Base-by-base conservation (phyloP, 2,797 vertebrate genomes). In the Sphenodon punctatus region DNA sequence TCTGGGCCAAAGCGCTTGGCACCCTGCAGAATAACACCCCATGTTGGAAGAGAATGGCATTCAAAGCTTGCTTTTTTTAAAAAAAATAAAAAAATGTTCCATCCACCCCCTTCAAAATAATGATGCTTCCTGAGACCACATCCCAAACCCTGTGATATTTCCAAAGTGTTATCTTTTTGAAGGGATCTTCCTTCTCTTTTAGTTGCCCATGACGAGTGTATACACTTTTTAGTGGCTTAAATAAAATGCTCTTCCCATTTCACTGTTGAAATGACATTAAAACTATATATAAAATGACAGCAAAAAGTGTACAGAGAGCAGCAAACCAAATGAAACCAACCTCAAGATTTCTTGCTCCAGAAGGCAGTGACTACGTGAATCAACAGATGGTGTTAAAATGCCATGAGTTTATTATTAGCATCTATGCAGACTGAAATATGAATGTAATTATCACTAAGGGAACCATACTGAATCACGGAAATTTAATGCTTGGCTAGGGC, bases 1-100 rank as follows among this genome's bases (percentile, higher is more conserved):
- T 90, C 88, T 76, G 87, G 82, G 82, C 90, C 58, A 86, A 42
- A 14, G 61, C 89, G 87, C 89, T 88, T 89, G 87, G 73, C 66
- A 77, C 80, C 55, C 60, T 84, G 48, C 25, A 51, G 14, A 13
- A 27, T 15, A 51, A 25, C 56, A 53, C 30, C 17, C 30, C 10
- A 10, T 55, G 32, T 30, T 55, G 27, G 27, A 30, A 30, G 9
- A 55, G 5, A 15, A 30, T 30, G 19, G 46, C n/a, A n/a, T n/a
- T n/a, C n/a, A n/a, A n/a, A n/a, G n/a, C n/a, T n/a, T n/a, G n/a
- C n/a, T n/a, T n/a, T n/a, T 46, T 46, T 19, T 17, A 13, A n/a
- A 25, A 48, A 49, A 20, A 20, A 20, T 19, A 20, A 19, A 19
- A 23, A 25, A 53, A 53, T n/a, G n/a, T n/a, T n/a, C 12, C 30